Evolutionary conservation across 1,140 invertebrate genomes (phyloP).

Genomic region (Gonatopus flavifemur): DNA sequence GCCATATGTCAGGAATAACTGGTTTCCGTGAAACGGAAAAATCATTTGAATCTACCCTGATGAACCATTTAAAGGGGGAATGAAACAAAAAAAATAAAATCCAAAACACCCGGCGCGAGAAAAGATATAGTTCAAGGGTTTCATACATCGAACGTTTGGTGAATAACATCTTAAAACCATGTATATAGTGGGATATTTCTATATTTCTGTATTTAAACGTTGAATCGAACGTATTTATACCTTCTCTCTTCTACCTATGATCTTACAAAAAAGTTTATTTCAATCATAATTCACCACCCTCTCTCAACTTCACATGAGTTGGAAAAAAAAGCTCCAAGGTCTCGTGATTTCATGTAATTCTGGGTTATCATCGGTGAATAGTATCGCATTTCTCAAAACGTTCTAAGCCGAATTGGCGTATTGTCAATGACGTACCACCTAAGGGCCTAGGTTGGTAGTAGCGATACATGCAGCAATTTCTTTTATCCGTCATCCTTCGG

Average conservation of each 20-base stretch:
- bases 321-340: not conserved
- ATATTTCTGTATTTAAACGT: too few species aligned
- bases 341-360: slow-evolving; percentile 32
- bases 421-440: slow-evolving; percentile 11
- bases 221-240: not conserved
- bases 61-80: slow-evolving; percentile 17
- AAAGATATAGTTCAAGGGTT: not conserved
- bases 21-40: slow-evolving; percentile 34
- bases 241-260: not conserved
- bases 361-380: slow-evolving; percentile 29
- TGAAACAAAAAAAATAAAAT: slow-evolving; percentile 5
- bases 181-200: too few species aligned
- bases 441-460: slow-evolving; percentile 1
- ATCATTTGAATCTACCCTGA: slow-evolving; percentile 34
- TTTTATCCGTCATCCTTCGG: slow-evolving; percentile 3
- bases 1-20: slow-evolving; percentile 33
- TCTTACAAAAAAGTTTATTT: not conserved
- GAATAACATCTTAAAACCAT: not conserved
- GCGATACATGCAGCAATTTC: too few species aligned
- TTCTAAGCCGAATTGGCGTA: slow-evolving; percentile 11
- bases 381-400: slow-evolving; percentile 30
- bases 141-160: not conserved
- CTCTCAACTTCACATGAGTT: not conserved
- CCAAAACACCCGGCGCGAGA: not conserved
- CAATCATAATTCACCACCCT: not conserved